Percentiles rank a stretch among this genome's conserved stretches.
phyloP scores from a whole-genome alignment of 2,888 invertebrate genomes.

The Troides helena region DNA sequence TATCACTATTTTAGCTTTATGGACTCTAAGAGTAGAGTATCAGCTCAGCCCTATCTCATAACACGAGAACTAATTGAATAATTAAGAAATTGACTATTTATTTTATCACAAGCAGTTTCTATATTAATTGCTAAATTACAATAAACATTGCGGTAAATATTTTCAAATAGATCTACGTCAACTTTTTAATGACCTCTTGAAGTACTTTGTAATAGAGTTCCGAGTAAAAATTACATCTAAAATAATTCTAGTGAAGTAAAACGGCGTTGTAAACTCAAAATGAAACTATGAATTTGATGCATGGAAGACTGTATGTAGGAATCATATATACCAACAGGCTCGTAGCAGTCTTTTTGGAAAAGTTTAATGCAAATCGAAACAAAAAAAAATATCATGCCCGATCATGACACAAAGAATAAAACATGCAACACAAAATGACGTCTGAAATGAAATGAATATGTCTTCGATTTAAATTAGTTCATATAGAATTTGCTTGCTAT shows the following conservation, averaged over 20 bases:
- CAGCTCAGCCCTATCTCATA: constrained; percentile 17
- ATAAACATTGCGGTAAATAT: constrained; percentile 15
- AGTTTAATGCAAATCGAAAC: constrained; percentile 28
- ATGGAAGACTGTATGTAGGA: constrained; percentile 30
- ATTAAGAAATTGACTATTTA: constrained; percentile 26
- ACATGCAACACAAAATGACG: constrained; percentile 70
- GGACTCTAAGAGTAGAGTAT: constrained; percentile 18
- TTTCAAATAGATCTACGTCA: constrained; percentile 5
- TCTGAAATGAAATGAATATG: constrained; percentile 47
- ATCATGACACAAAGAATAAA: constrained; percentile 50
- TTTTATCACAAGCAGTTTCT: constrained; percentile 29
- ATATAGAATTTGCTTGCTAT: neutral
- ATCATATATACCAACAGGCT: constrained; percentile 26
- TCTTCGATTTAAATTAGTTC: constrained; percentile 49
- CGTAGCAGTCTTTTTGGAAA: constrained; percentile 18
- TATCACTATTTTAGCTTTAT: constrained; percentile 12
- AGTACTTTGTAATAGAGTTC: constrained; percentile 11
- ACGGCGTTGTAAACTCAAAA: constrained; percentile 22
- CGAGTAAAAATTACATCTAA: constrained; percentile 17
- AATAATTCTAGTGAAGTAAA: constrained; percentile 30
- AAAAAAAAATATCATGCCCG: constrained; percentile 45
- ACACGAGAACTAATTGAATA: constrained; percentile 23
- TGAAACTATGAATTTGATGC: constrained; percentile 22
- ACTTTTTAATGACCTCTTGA: constrained; percentile 5
- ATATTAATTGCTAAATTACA: constrained; percentile 23